Conservation (phyloP, 1,140 invertebrate species). For the Drosophila persimilis region DNA sequence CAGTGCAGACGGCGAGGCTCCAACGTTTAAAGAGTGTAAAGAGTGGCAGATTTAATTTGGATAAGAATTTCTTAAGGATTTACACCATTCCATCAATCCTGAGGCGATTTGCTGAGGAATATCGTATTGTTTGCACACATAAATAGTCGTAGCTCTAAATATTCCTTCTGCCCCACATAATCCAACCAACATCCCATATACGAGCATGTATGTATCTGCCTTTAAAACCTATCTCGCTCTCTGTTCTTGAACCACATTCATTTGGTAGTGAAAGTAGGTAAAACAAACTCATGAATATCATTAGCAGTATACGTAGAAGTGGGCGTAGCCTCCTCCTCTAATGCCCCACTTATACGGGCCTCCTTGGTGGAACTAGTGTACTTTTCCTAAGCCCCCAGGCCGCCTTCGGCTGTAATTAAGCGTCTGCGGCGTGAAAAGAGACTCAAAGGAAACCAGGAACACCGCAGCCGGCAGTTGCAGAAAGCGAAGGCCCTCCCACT, state of each 20-base stretch:
- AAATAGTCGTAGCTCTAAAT: too few species aligned
- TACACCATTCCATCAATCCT: too few species aligned
- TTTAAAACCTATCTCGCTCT: too few species aligned
- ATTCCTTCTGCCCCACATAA: too few species aligned
- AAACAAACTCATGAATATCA: conserved; percentile 55
- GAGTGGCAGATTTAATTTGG: too few species aligned
- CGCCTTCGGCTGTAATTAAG: conserved; percentile 53
- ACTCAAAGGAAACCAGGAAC: conserved; percentile 27
- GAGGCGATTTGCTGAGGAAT: too few species aligned
- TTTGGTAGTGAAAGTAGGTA: conserved; percentile 40
- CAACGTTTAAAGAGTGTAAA: too few species aligned
- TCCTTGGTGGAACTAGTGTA: conserved; percentile 18
- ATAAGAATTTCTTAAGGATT: too few species aligned
- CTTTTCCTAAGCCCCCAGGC: conserved; percentile 26
- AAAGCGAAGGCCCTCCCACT: background rate
- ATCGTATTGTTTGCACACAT: too few species aligned
- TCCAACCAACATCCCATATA: too few species aligned
- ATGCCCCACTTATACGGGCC: conserved; percentile 10
- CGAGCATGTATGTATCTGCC: too few species aligned
- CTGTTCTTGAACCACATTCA: conserved; percentile 1
- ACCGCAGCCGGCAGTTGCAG: conserved; percentile 22
- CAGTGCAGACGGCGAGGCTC: too few species aligned
- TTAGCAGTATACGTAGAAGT: conserved; percentile 18
- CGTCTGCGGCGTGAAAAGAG: conserved; percentile 30
- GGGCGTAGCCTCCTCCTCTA: conserved; percentile 10